Percentiles rank a stretch among this genome's conserved stretches.
These are phyloP conservation scores for Mirounga angustirostris DNA, from an alignment of 2,113 vertebrate genomes.

Conservation along the genomic window DNA sequence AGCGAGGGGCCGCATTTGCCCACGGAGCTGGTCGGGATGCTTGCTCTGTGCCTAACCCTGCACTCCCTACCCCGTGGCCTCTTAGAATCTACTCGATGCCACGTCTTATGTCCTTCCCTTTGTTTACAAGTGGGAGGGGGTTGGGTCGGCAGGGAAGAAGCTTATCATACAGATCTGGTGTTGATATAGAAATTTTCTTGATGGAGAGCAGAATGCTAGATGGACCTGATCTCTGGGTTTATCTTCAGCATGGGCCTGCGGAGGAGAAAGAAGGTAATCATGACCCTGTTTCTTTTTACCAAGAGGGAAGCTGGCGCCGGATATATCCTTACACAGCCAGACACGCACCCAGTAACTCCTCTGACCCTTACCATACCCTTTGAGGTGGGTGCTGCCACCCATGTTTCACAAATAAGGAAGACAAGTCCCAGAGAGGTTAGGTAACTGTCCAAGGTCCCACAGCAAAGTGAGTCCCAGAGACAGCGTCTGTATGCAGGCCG, in stretches of 20 bases:
- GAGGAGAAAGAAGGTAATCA: neutral
- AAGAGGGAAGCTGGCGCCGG: neutral
- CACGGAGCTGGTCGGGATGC: neutral
- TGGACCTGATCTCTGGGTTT: neutral
- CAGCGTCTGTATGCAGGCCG: neutral
- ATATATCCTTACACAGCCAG: neutral
- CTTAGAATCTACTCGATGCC: neutral
- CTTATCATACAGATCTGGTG: neutral
- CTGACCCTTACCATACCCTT: neutral
- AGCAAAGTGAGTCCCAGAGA: neutral
- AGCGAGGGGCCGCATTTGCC: neutral
- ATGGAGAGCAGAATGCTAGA: accelerated
- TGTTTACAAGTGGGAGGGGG: neutral
- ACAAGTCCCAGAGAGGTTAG: no score
- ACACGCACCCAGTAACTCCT: accelerated
- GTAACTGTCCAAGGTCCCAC: neutral
- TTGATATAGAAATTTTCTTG: neutral
- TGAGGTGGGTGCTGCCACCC: neutral
- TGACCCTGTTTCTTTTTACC: neutral
- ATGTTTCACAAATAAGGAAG: neutral
- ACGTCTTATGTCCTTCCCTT: neutral
- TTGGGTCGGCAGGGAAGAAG: neutral
- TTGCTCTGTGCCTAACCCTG: neutral
- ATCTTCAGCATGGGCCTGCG: neutral
- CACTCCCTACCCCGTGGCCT: neutral